A percentile compares a stretch with the other conserved stretches of the same genome.
These are phyloP conservation scores for Corythornis cristatus DNA, from an alignment of 2,113 vertebrate genomes.

Conservation along the genomic window DNA sequence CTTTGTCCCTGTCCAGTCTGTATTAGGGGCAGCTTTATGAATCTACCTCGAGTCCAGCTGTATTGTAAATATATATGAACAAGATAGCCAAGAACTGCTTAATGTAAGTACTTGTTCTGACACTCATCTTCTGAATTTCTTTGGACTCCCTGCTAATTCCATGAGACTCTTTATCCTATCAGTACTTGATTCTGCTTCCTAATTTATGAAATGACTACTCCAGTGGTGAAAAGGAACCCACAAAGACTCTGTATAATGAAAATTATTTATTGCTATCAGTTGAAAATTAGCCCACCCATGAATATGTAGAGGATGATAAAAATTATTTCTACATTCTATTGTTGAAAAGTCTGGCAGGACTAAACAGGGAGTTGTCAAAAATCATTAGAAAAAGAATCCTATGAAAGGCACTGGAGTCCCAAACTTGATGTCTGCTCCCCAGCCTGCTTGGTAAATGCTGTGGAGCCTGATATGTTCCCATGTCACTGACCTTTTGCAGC, in stretches of 20 bases:
- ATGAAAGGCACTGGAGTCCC: neutral
- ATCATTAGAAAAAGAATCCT: neutral
- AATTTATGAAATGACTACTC: neutral
- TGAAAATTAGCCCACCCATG: constrained; percentile 17
- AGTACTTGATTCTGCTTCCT: neutral
- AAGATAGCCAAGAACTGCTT: neutral
- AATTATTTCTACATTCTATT: neutral
- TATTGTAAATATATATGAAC: neutral
- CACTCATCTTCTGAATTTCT: neutral
- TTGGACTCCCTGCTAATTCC: neutral
- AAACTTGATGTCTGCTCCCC: neutral
- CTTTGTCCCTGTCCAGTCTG: neutral
- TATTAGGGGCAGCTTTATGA: neutral
- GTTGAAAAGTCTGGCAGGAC: neutral
- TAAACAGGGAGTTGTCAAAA: neutral
- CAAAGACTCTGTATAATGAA: neutral
- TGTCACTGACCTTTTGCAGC: neutral
- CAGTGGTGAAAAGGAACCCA: neutral
- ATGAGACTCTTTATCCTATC: neutral
- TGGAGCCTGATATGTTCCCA: neutral
- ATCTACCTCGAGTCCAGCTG: neutral
- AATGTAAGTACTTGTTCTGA: neutral
- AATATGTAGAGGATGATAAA: neutral
- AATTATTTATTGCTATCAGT: constrained; percentile 21
- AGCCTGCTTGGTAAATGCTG: neutral